Evolutionary conservation across 2,113 vertebrate genomes (phyloP).

Genomic region (Arvicanthis niloticus): DNA sequence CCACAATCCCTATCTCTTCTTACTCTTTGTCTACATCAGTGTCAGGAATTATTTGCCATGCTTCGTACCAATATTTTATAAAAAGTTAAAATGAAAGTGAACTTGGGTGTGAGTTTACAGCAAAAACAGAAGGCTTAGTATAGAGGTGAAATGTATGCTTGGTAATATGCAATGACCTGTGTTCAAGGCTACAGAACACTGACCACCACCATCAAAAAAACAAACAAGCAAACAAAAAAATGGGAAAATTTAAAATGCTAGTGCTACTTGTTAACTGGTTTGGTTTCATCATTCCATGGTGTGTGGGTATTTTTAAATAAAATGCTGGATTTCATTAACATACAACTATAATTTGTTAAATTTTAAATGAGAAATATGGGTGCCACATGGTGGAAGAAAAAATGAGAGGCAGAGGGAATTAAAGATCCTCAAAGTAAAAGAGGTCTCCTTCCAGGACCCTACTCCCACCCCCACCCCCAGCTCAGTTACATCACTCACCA

Average conservation of each 20-base stretch:
- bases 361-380: slow-evolving; percentile 21
- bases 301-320: not conserved
- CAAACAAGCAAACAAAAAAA: too few species aligned
- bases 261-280: not conserved
- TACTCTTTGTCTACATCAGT: not conserved
- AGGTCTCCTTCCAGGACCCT: not conserved
- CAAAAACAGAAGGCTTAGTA: not conserved
- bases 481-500: not conserved
- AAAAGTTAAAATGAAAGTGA: not conserved
- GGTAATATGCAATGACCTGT: not conserved
- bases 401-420: not conserved
- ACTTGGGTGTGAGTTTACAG: not conserved
- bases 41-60: not conserved
- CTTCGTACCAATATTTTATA: not conserved
- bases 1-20: not conserved
- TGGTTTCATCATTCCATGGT: not conserved
- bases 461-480: not conserved
- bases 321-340: not conserved
- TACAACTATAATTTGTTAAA: not conserved
- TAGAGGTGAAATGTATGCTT: not conserved
- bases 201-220: not conserved
- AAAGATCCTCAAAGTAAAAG: slow-evolving; percentile 10
- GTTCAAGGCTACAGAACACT: not conserved
- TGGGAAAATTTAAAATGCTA: not conserved
- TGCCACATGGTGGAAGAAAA: slow-evolving; percentile 22